Percentiles rank a stretch among this genome's conserved stretches.
Evolutionary conservation across 2,797 vertebrate species (phyloP).

Genomic region (Schizopygopsis malacanthus): DNA sequence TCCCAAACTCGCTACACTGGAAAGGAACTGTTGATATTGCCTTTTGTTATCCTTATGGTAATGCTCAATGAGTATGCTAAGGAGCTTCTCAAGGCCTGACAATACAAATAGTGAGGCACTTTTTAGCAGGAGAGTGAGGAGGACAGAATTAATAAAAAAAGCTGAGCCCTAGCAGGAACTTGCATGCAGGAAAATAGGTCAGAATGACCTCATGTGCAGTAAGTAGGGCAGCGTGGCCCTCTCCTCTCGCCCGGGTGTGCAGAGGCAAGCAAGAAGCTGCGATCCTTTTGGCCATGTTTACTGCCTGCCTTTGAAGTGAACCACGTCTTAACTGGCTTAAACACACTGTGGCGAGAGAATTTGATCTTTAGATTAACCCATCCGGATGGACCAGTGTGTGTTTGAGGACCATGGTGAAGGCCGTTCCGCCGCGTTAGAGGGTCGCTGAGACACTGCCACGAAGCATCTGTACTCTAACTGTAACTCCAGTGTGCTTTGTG

Average conservation of each 20-base stretch:
- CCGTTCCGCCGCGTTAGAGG: conserved; percentile 54
- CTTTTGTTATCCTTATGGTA: conserved; percentile 82
- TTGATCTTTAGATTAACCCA: conserved; percentile 75
- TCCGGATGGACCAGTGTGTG: conserved; percentile 63
- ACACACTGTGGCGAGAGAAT: conserved; percentile 70
- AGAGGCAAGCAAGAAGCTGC: conserved; percentile 70
- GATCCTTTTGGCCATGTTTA: conserved; percentile 76
- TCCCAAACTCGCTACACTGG: conserved; percentile 79
- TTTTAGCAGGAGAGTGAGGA: conserved; percentile 16
- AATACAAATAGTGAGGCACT: conserved; percentile 71
- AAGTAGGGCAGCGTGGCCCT: conserved; percentile 80
- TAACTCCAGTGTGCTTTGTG: conserved; percentile 19
- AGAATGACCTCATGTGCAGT: conserved; percentile 66
- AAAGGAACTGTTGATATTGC: conserved; percentile 83
- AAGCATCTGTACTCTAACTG: neutral
- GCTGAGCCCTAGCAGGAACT: conserved; percentile 71
- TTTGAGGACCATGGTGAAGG: conserved; percentile 53
- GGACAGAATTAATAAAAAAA: conserved; percentile 43
- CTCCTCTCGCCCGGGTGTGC: conserved; percentile 69
- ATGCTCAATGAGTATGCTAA: conserved; percentile 79
- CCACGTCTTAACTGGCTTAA: conserved; percentile 74
- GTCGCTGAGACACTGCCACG: conserved; percentile 38
- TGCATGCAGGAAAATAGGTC: conserved; percentile 82
- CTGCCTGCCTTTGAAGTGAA: conserved; percentile 79
- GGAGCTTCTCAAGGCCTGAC: conserved; percentile 75